A percentile compares a stretch with the other conserved stretches of the same genome.
Evolutionary conservation across 2,888 invertebrate genomes (phyloP).

Genomic region (Apoda limacodes): DNA sequence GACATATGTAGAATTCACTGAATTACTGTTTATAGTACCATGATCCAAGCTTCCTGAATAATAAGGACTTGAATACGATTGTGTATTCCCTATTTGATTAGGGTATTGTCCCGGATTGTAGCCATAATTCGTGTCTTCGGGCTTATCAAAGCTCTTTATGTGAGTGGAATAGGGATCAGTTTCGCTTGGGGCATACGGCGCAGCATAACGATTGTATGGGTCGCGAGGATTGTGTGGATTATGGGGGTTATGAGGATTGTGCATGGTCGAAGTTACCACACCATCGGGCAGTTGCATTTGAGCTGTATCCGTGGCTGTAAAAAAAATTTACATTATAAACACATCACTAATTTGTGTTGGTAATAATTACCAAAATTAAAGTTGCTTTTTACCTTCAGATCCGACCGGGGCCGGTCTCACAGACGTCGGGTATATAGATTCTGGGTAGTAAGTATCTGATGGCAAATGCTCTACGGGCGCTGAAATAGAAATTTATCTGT

Average conservation of each 20-base stretch:
- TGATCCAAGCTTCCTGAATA: no score
- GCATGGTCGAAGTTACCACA: constrained; percentile 37
- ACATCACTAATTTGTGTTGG: neutral
- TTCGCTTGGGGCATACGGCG: constrained; percentile 34
- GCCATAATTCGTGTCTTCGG: neutral
- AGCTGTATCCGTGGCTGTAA: constrained; percentile 47
- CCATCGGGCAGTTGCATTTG: constrained; percentile 54
- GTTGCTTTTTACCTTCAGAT: constrained; percentile 76
- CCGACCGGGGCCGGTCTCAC: constrained; percentile 79
- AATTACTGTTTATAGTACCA: no score
- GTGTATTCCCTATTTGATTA: no score
- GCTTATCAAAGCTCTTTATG: neutral
- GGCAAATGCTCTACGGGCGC: constrained; percentile 37
- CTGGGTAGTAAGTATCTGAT: constrained; percentile 47
- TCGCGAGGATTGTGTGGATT: constrained; percentile 35
- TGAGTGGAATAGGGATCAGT: neutral
- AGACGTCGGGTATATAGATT: constrained; percentile 69
- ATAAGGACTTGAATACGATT: no score
- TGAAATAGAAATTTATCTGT: no score
- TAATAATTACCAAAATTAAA: neutral
- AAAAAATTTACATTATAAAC: constrained; percentile 14
- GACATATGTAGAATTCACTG: no score
- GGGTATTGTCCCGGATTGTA: no score
- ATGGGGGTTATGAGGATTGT: constrained; percentile 31
- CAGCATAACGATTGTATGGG: constrained; percentile 26